Evolutionary conservation across 2,888 invertebrate genomes (phyloP), one percentile per base, ranked within the genome.

Genomic region (Spialia ferax): DNA sequence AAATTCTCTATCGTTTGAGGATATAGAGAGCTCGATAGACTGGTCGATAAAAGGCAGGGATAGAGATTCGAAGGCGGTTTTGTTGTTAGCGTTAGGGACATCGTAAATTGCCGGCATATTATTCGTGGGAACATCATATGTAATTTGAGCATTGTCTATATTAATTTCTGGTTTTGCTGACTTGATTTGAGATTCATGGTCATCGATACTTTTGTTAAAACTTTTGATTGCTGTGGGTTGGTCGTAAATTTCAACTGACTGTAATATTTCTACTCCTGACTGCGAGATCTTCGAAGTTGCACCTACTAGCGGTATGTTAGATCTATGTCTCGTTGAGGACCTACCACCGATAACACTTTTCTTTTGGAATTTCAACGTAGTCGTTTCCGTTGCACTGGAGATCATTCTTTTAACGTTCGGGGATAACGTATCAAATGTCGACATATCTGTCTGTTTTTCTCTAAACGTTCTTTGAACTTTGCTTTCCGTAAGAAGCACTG

Each of bases 321-420:
- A 88, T 74, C 83, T 89, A 65, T 84, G 86, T 68, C 94, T 84
- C 15, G 79, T 84, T 0, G 91, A 92, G 6, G 89, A 84, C 74
- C 91, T 84, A 3, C 82, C 86, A 13, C 81, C 75, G 60, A 81
- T 86, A 0, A 78, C 54, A 1, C 84, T 80, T 84, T 88, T 93
- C 84, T 90, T 92, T 76, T 91, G 93, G 69, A 89, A 84, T 74
- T 91, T 93, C 71, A 87, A 82, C 70, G 87, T 86, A 50, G 88
- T 90, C 0, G 88, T 85, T 71, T 91, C 91, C 1, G 87, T 81
- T 10, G 95, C 94, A 81, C 95, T 91, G 3, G 95, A 94, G 71
- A 95, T 89, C 87, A 95, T 95, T 72, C 95, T 88, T 80, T 95
- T 95, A 4, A 95, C 95, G 77, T 95, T 95, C 4, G 95, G 95